These are phyloP conservation scores for Isoperla grammatica DNA, from an alignment of 2,888 invertebrate genomes.

Conservation along the genomic window DNA sequence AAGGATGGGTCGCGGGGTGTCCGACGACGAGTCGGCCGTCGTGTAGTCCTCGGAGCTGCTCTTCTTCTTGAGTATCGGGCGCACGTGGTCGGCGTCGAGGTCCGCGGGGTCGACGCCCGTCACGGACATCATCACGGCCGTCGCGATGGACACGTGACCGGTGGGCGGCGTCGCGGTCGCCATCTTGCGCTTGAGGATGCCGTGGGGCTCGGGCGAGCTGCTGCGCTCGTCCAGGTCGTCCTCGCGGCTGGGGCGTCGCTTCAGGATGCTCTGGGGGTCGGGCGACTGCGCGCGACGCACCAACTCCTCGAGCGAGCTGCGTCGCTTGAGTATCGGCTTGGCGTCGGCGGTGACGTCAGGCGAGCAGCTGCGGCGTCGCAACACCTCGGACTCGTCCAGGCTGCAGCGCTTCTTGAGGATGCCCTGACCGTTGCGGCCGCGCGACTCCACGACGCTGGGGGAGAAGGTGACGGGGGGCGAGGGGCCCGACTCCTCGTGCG, in stretches of 20 bases:
- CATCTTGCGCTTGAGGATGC: conserved; percentile 68
- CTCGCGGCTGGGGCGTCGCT: conserved; percentile 57
- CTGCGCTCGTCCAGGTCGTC: conserved; percentile 54
- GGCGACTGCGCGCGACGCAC: conserved; percentile 56
- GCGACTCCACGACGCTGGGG: conserved; percentile 64
- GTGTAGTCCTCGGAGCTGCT: conserved; percentile 62
- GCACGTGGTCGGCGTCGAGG: conserved; percentile 47
- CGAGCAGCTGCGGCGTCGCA: conserved; percentile 61
- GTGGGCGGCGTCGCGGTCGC: not conserved
- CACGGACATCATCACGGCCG: conserved; percentile 45
- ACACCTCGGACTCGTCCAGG: conserved; percentile 70
- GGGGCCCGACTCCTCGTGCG: conserved; percentile 31
- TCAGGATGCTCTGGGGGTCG: conserved; percentile 58
- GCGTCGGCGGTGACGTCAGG: conserved; percentile 56
- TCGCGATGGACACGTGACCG: conserved; percentile 44
- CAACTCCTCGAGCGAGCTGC: conserved; percentile 66
- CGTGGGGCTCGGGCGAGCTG: conserved; percentile 63
- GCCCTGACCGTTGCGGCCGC: conserved; percentile 44
- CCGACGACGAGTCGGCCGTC: conserved; percentile 27
- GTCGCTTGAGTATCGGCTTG: conserved; percentile 57
- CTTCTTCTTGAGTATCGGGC: conserved; percentile 80
- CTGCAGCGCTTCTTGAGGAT: conserved; percentile 80
- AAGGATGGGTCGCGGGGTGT: conserved; percentile 59
- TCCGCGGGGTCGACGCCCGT: conserved; percentile 8
- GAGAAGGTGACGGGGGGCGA: conserved; percentile 67